These are phyloP conservation scores for Phengaris alcon DNA, from an alignment of 2,888 invertebrate genomes.

Conservation along the genomic window DNA sequence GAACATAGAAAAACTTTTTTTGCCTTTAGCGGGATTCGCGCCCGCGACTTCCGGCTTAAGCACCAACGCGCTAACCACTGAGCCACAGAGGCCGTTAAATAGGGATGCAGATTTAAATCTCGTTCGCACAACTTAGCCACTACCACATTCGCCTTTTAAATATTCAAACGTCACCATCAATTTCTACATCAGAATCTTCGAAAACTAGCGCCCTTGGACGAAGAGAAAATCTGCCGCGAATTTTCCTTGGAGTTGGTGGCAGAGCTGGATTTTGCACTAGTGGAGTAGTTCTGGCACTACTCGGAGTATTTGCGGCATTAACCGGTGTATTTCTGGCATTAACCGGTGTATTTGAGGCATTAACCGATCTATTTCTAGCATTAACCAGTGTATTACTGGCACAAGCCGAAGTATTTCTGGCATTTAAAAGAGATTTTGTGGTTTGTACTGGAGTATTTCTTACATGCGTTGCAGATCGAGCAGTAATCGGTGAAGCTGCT, in stretches of 20 bases:
- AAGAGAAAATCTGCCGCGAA: neutral
- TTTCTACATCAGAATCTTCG: conserved; percentile 5
- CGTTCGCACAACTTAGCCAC: no score
- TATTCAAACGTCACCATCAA: neutral
- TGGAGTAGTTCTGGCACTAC: conserved; percentile 1
- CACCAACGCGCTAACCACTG: no score
- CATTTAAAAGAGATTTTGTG: neutral
- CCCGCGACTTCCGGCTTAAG: no score
- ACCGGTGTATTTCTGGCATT: neutral
- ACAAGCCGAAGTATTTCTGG: neutral
- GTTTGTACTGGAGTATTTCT: neutral
- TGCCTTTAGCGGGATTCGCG: no score
- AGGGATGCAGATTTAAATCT: no score
- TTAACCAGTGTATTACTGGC: neutral
- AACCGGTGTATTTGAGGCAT: neutral
- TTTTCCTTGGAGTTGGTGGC: neutral
- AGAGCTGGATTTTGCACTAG: neutral
- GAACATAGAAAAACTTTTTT: no score
- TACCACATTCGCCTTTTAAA: neutral
- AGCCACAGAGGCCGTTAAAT: no score
- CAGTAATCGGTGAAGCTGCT: neutral
- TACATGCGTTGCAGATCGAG: neutral
- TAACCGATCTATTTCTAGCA: neutral
- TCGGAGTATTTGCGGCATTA: neutral
- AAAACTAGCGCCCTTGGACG: neutral